Conservation (phyloP, 2,888 invertebrate genomes). For the Muschampia plurimacula region DNA sequence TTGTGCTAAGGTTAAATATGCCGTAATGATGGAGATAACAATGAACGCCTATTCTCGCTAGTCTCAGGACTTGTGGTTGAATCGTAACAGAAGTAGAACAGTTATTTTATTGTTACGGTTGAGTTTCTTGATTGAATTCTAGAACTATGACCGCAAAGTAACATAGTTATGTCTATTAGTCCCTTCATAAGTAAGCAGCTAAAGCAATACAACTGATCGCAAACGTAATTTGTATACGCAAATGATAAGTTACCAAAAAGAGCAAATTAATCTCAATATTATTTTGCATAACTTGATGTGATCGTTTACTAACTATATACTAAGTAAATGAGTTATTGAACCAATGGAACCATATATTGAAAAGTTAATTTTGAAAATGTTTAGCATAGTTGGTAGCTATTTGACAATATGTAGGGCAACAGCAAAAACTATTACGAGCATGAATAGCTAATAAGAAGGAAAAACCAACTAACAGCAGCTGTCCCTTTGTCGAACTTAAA, state of each 20-base stretch:
- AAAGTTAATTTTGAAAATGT: too few relatives aligned
- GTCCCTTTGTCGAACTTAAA: conserved; percentile 66
- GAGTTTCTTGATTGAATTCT: conserved; percentile 37
- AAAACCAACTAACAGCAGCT: conserved; percentile 62
- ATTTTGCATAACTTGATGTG: too few relatives aligned
- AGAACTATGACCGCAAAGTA: conserved; percentile 29
- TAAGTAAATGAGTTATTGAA: too few relatives aligned
- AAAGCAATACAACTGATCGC: not conserved
- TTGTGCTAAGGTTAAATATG: conserved; percentile 57
- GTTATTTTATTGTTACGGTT: conserved; percentile 39
- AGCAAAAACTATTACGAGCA: too few relatives aligned
- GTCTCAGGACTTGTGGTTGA: conserved; percentile 62
- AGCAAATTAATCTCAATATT: not conserved
- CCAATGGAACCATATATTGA: too few relatives aligned
- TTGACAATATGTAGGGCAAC: too few relatives aligned
- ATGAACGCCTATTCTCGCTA: conserved; percentile 44
- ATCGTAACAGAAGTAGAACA: conserved; percentile 43
- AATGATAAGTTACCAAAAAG: not conserved
- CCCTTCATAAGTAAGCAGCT: conserved; percentile 4
- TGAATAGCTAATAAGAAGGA: conserved; percentile 58
- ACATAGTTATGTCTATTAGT: conserved; percentile 22
- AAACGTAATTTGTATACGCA: not conserved
- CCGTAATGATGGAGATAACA: conserved; percentile 49
- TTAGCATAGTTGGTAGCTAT: too few relatives aligned
- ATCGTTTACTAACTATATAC: too few relatives aligned